Evolutionary conservation across 2,888 invertebrate genomes (phyloP).

Genomic region (Priocnemis perturbator): DNA sequence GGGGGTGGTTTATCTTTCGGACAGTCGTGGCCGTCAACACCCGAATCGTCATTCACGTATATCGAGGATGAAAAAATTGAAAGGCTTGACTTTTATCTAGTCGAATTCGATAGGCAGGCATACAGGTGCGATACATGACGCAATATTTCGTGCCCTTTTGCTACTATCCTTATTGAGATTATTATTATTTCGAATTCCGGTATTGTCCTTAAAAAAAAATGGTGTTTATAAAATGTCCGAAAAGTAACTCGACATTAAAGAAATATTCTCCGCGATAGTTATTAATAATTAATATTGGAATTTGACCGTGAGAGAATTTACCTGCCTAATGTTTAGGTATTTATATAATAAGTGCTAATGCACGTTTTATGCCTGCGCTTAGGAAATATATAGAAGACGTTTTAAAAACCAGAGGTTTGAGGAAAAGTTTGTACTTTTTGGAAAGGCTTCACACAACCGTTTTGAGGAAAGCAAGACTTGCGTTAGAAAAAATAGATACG

Average conservation of each 20-base stretch:
- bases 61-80: conserved; percentile 61
- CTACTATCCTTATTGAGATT: not conserved
- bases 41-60: conserved; percentile 58
- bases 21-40: conserved; percentile 61
- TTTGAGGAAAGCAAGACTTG: conserved; percentile 83
- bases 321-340: too few relatives aligned
- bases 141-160: not conserved
- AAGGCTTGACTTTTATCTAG: conserved; percentile 63
- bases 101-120: conserved; percentile 67
- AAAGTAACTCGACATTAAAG: too few relatives aligned
- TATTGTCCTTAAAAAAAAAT: too few relatives aligned
- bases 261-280: too few relatives aligned
- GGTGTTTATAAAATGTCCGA: too few relatives aligned
- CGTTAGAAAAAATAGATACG: conserved; percentile 77
- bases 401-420: conserved; percentile 90
- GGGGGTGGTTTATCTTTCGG: conserved; percentile 54
- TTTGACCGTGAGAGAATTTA: too few relatives aligned
- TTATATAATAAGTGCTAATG: conserved; percentile 1
- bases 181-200: too few relatives aligned
- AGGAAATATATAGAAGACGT: conserved; percentile 92
- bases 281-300: too few relatives aligned
- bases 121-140: conserved; percentile 63
- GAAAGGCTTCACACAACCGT: conserved; percentile 84
- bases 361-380: conserved; percentile 10
- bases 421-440: conserved; percentile 87